Conservation (phyloP, 2,888 invertebrate genomes). For the Eupithecia centaureata region DNA sequence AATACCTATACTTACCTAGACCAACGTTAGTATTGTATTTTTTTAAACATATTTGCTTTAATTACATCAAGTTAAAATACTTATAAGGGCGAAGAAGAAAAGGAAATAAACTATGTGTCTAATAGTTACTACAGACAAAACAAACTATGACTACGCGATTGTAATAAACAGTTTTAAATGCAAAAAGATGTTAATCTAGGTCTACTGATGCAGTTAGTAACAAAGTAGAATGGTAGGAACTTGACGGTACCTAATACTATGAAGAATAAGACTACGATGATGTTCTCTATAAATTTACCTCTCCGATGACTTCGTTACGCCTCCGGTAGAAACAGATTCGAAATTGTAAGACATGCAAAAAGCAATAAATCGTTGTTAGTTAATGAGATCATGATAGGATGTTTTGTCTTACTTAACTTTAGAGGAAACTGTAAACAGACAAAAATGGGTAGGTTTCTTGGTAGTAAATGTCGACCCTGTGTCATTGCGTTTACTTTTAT, state of each 20-base stretch:
- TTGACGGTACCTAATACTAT: background rate
- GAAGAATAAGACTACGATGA: no score
- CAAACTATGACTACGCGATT: background rate
- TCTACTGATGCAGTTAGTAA: constrained; percentile 6
- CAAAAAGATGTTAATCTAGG: background rate
- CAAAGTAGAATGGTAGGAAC: background rate
- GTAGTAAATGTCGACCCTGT: background rate
- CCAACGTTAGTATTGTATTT: no score
- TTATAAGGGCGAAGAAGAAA: background rate
- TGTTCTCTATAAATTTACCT: constrained; percentile 61
- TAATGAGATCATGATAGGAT: constrained; percentile 36
- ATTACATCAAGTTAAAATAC: background rate
- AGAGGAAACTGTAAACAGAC: background rate
- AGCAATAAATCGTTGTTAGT: constrained; percentile 81
- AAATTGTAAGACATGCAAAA: constrained; percentile 89
- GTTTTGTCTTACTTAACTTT: background rate
- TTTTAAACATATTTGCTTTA: no score
- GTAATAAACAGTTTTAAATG: background rate
- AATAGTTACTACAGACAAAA: background rate
- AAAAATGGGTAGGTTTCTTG: background rate
- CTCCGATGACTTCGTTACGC: constrained; percentile 85
- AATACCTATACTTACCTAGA: no score
- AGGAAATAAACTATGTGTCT: background rate
- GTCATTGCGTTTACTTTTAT: background rate
- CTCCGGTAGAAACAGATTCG: constrained; percentile 86